Conservation (phyloP, 2,113 vertebrate species). For the Cervus canadensis region DNA sequence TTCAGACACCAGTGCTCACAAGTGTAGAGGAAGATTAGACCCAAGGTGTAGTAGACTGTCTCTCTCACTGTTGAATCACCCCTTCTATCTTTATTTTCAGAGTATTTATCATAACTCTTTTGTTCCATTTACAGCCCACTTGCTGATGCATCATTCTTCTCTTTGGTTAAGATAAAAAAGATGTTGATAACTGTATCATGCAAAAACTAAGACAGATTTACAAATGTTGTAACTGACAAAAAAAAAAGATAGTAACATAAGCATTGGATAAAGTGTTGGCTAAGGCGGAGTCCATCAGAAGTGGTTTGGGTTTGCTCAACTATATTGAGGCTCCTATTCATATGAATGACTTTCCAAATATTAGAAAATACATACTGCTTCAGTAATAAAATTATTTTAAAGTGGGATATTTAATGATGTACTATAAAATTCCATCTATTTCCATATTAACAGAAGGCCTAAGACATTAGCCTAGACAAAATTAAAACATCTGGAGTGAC, state of each 20-base stretch:
- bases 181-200: conserved; percentile 4
- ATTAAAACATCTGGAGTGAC: not conserved
- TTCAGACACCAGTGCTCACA: not conserved
- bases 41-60: not conserved
- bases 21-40: not conserved
- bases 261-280: not conserved
- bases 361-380: not conserved
- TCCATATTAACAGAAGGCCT: not conserved
- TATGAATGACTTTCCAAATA: not conserved
- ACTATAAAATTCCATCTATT: not conserved
- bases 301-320: not conserved
- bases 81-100: conserved; percentile 53
- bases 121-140: conserved; percentile 29
- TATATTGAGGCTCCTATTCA: not conserved
- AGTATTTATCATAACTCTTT: conserved; percentile 55
- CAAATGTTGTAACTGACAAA: not conserved
- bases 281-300: not conserved
- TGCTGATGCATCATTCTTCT: conserved; percentile 1
- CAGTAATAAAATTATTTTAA: conserved; percentile 19
- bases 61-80: conserved; percentile 40
- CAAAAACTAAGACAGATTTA: conserved; percentile 37
- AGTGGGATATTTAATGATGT: not conserved
- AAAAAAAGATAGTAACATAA: not conserved
- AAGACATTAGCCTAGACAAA: not conserved
- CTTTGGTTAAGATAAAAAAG: conserved; percentile 34